Evolutionary conservation across 2,797 vertebrate genomes (phyloP).

Genomic region (Vultur gryphus): DNA sequence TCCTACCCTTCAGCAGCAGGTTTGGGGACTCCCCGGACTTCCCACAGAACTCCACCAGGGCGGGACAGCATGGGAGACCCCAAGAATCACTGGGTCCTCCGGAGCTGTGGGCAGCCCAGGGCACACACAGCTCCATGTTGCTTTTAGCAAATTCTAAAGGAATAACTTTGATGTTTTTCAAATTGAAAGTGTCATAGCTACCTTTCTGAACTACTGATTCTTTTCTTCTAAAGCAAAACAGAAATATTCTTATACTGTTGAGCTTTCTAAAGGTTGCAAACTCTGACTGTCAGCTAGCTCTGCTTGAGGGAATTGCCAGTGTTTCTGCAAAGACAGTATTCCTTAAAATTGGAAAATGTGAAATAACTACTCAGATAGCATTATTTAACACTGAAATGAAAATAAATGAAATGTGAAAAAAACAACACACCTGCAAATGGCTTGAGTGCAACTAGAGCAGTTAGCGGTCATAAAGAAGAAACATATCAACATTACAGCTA

Average conservation of each 20-base stretch:
- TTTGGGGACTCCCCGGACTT: background rate
- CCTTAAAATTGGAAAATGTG: background rate
- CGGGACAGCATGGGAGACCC: background rate
- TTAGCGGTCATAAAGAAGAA: background rate
- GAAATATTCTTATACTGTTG: background rate
- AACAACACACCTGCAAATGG: background rate
- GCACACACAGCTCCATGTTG: background rate
- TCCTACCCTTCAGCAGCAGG: background rate
- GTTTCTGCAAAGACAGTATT: background rate
- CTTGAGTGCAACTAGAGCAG: background rate
- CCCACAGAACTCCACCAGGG: fast-evolving
- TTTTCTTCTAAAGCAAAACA: background rate
- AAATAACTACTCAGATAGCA: background rate
- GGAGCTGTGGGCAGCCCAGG: background rate
- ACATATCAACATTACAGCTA: background rate
- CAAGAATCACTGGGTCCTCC: background rate
- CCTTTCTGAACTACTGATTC: background rate
- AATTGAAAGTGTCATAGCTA: background rate
- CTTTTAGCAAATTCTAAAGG: background rate
- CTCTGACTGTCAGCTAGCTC: background rate
- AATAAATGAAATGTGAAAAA: background rate
- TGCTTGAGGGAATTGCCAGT: background rate
- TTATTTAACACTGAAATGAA: background rate
- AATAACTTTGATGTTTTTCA: background rate
- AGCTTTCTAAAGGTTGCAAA: background rate